Evolutionary conservation across 92 coral and sea anemone genomes (phyloP).

Genomic region (Bergia sp.): DNA sequence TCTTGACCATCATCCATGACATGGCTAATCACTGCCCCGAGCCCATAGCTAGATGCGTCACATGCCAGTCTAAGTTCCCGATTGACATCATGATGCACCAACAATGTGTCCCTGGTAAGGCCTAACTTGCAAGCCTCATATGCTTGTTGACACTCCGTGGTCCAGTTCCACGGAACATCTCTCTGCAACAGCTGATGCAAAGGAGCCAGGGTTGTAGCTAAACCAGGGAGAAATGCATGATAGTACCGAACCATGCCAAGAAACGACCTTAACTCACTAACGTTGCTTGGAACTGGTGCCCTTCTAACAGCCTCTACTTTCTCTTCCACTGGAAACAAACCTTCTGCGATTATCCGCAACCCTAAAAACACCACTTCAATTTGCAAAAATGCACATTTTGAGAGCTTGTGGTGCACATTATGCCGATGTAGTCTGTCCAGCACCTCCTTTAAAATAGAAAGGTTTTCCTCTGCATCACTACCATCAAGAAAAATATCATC

Average conservation of each 20-base stretch:
- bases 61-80: too few species aligned
- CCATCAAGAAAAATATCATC: slow-evolving; percentile 51
- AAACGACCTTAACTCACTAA: slow-evolving; percentile 59
- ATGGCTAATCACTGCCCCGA: too few species aligned
- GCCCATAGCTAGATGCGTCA: too few species aligned
- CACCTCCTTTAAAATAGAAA: slow-evolving; percentile 43
- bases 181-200: slow-evolving; percentile 50
- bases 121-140: not conserved
- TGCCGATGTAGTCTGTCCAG: slow-evolving; percentile 41
- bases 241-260: slow-evolving; percentile 62
- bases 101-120: not conserved
- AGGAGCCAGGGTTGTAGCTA: slow-evolving; percentile 59
- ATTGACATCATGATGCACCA: too few species aligned
- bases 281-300: slow-evolving; percentile 57
- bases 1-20: too few species aligned
- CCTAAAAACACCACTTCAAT: slow-evolving; percentile 64
- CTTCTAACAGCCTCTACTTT: slow-evolving; percentile 56
- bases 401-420: slow-evolving; percentile 29
- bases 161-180: slow-evolving; percentile 40
- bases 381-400: slow-evolving; percentile 56
- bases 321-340: slow-evolving; percentile 65
- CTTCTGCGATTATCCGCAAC: slow-evolving; percentile 54
- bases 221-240: slow-evolving; percentile 52
- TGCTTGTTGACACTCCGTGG: slow-evolving; percentile 21
- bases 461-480: slow-evolving; percentile 42